Evolutionary conservation across 2,797 vertebrate genomes (phyloP).

Genomic region (Spondyliosoma cantharus): DNA sequence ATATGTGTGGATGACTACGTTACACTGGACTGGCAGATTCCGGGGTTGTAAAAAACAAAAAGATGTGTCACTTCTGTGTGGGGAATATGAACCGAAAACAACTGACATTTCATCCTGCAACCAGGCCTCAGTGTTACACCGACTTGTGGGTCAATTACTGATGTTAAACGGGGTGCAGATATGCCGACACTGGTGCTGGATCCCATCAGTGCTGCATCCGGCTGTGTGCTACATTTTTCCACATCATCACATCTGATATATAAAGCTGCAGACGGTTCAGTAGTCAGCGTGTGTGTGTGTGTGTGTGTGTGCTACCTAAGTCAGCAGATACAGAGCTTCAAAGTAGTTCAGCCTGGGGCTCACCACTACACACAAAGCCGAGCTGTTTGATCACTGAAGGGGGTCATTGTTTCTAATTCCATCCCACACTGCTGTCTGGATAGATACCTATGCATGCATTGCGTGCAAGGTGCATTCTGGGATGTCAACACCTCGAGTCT

Average conservation of each 20-base stretch:
- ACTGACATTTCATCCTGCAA: constrained; percentile 21
- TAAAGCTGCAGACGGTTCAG: constrained; percentile 58
- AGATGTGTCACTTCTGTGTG: constrained; percentile 3
- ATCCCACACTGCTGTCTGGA: constrained; percentile 51
- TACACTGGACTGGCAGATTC: neutral
- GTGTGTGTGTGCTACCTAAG: constrained; percentile 55
- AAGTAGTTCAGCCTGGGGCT: constrained; percentile 64
- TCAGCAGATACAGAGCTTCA: constrained; percentile 58
- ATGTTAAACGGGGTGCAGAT: constrained; percentile 52
- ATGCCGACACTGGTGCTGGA: constrained; percentile 13
- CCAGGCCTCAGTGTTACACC: constrained; percentile 51
- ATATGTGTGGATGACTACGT: neutral
- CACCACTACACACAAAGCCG: constrained; percentile 60
- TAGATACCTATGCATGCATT: constrained; percentile 47
- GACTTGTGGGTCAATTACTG: constrained; percentile 36
- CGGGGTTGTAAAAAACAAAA: neutral
- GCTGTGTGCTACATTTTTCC: constrained; percentile 69
- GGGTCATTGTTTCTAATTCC: constrained; percentile 75
- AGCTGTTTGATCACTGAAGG: constrained; percentile 70
- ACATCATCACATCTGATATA: constrained; percentile 66
- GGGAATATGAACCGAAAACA: constrained; percentile 10
- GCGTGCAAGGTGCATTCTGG: constrained; percentile 50
- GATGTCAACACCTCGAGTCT: constrained; percentile 43
- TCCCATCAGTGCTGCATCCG: constrained; percentile 41
- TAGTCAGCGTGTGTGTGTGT: constrained; percentile 55